Evolutionary conservation across 2,888 invertebrate species (phyloP), one percentile per base, ranked within the genome.

Genomic region (Aquatica leii): DNA sequence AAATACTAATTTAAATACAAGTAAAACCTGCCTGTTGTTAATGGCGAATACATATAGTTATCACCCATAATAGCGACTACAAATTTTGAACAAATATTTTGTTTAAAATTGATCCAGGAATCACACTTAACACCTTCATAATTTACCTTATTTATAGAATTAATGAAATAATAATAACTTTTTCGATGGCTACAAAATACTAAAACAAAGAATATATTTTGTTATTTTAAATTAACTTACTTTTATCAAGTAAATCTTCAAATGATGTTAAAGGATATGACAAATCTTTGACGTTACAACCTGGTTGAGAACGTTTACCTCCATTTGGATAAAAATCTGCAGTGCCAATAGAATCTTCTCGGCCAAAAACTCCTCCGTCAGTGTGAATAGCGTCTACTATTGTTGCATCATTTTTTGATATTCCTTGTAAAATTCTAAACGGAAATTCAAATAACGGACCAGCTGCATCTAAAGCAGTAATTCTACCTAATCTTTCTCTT

Each of bases 331-430:
- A 86, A 77, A 87, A 86, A 71, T 88, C 88, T 0, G 82, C 81
- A 62, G 70, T 0, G 85, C 83, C 21, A 82, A 78, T 0, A 82
- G 83, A 0, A 84, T 1, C 85, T 73, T 56, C 74, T 73, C 65
- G 74, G 58, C 62, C 86, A n/a, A 86, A 76, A 0, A 83, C 83
- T 1, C 86, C 87, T 41, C 84, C 84, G 65, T 86, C 86, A 5
- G 88, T 88, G 73, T 88, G 88, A 65, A 87, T 84, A 0, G 85
- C 84, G 75, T 87, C 87, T 0, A 88, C 88, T 70, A 87, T 86
- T 3, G 81, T 76, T 0, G 85, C 88, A 14, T 87, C 85, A 1
- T 84, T 83, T 35, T 83, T 82, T 62, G 85, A 80, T 1, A 88
- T 77, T 59, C 86, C 83, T 40, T 84, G 79, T 14, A 82, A 78